These are phyloP conservation scores for Umimayanthus kanabou DNA, from an alignment of 92 coral and sea anemone genomes.

Conservation along the genomic window DNA sequence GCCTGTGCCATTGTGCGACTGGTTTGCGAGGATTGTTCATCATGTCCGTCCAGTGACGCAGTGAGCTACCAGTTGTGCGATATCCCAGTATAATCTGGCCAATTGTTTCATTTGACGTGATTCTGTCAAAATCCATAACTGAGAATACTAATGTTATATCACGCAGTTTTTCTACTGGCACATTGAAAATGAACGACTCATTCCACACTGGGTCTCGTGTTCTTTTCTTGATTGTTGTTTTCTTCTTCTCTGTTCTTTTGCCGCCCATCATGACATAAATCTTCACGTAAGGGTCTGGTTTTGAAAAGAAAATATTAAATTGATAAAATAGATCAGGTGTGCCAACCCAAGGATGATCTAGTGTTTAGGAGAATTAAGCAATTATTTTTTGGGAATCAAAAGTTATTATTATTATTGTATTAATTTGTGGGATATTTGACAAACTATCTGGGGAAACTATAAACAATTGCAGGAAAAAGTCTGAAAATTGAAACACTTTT, in stretches of 20 bases:
- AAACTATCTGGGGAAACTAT: too few species aligned
- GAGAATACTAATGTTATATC: conserved; percentile 90
- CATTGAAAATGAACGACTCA: conserved; percentile 92
- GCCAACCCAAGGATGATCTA: too few species aligned
- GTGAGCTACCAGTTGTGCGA: conserved; percentile 91
- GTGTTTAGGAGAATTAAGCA: too few species aligned
- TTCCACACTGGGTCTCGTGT: conserved; percentile 98
- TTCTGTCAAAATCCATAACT: conserved; percentile 96
- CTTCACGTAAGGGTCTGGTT: conserved; percentile 95
- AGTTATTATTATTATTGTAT: too few species aligned
- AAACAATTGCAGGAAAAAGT: too few species aligned
- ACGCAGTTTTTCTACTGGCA: conserved; percentile 90
- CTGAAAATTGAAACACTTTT: too few species aligned
- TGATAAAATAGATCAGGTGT: too few species aligned
- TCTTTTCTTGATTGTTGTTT: conserved; percentile 92
- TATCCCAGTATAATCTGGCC: conserved; percentile 93
- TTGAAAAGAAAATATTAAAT: not conserved
- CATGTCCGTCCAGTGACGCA: conserved; percentile 99
- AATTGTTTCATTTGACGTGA: conserved; percentile 94
- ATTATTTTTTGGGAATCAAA: too few species aligned
- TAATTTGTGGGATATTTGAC: too few species aligned
- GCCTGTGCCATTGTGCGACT: conserved; percentile 93
- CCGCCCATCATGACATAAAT: conserved; percentile 86
- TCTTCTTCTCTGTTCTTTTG: conserved; percentile 89
- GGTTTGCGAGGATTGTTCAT: conserved; percentile 97